Evolutionary conservation across 2,797 vertebrate species (phyloP).

Genomic region (Pelobates cultripes): DNA sequence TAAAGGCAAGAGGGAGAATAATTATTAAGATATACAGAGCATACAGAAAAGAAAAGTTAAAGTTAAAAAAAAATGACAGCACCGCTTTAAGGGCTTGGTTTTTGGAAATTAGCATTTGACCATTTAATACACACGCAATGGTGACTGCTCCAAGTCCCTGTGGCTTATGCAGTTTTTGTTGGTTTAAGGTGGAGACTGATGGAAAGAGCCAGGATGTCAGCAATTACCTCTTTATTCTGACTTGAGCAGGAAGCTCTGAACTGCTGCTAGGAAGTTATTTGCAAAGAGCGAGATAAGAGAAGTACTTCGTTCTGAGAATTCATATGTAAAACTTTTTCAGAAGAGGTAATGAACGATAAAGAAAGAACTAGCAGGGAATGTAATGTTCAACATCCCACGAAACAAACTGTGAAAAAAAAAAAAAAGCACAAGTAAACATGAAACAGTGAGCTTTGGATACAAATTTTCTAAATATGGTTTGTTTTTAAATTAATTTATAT

Average conservation of each 20-base stretch:
- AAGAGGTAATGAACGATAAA: neutral
- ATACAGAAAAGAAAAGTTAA: no score
- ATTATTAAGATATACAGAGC: no score
- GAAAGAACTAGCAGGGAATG: neutral
- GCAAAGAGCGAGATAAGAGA: neutral
- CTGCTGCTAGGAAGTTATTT: neutral
- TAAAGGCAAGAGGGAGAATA: no score
- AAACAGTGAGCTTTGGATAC: no score
- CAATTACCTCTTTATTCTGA: neutral
- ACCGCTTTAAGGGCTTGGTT: no score
- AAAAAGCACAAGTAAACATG: no score
- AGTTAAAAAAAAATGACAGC: no score
- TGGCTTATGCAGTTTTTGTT: neutral
- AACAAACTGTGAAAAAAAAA: no score
- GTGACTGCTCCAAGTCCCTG: neutral
- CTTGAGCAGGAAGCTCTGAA: neutral
- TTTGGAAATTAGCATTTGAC: no score
- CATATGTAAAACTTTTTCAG: neutral
- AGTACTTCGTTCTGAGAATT: neutral
- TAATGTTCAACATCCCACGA: neutral
- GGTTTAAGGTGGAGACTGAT: neutral
- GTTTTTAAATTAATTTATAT: no score
- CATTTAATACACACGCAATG: no score
- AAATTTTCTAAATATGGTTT: no score
- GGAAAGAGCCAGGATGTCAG: neutral